Base-by-base conservation (phyloP, 2,113 vertebrate genomes). In the Antennarius striatus region DNA sequence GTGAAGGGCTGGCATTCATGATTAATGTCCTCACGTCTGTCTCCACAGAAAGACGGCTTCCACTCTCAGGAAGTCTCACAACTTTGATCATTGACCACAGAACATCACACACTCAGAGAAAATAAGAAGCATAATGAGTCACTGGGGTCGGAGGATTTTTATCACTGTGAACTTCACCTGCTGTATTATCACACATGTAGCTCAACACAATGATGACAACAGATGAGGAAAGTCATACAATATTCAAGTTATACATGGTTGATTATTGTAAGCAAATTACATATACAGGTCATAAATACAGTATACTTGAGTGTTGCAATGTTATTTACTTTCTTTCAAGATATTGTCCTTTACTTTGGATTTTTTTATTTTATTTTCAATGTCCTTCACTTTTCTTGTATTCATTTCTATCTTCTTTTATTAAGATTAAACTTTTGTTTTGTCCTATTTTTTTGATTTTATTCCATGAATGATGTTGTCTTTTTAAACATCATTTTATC, bases 1-100 rank as follows among this genome's bases (percentile, higher is more conserved):
- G 81, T 69, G 79, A 86, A 70, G 78, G 77, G 64, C 73, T 76
- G 78, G 59, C 74, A 77, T 89, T 73, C 80, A 87, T 87, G 83
- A 91, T 82, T 84, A 78, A 90, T 85, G 63, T 40, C 67, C 71
- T 70, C 72, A 72, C 68, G 68, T 79, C 62, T 54, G 75, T 56
- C 60, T 76, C 78, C 45, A 75, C 62, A 78, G 30, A 56, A 66
- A 71, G 65, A 61, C 14, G 0, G 42, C 62, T 62, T 46, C 61
- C 47, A 22, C 56, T 56, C 53, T 79, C 71, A 62, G 50, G 62
- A 62, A 40, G 55, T 75, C 54, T 64, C 36, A 53, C 1, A 9
- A 22, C 54, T 56, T 48, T 56, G 47, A 61, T 73, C 80, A 16
- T 56, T 6, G 11, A 79, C 42, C 55, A 30, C n/a, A 51, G 28